Evolutionary conservation across 35 echinoderm and acorn worm species (phyloP).

Genomic region (Eucidaris tribuloides): DNA sequence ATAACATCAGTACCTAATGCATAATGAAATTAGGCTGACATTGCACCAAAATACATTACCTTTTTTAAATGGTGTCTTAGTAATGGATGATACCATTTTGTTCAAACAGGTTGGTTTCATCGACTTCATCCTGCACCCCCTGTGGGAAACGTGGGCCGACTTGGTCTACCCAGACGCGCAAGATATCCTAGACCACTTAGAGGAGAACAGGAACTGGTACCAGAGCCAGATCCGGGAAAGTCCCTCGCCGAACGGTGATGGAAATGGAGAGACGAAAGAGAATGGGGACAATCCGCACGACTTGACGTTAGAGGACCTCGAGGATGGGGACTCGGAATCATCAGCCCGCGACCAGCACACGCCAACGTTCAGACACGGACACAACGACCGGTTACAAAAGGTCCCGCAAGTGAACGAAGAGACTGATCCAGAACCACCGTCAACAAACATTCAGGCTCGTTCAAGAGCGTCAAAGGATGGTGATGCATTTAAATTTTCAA

Average conservation of each 20-base stretch:
- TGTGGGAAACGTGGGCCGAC: slow-evolving; percentile 99
- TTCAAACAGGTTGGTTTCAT: slow-evolving; percentile 89
- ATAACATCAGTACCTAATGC: no score
- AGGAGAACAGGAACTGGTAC: slow-evolving; percentile 93
- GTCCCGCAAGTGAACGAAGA: not conserved
- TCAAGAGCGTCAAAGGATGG: not conserved
- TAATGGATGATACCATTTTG: not conserved
- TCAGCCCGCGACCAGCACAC: not conserved
- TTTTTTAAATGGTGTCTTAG: not conserved
- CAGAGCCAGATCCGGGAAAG: slow-evolving; percentile 81
- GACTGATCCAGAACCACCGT: not conserved
- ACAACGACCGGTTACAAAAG: not conserved
- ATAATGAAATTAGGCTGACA: no score
- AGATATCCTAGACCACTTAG: slow-evolving; percentile 82
- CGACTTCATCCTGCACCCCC: slow-evolving; percentile 91
- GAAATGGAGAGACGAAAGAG: slow-evolving; percentile 7
- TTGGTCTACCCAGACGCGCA: slow-evolving; percentile 95
- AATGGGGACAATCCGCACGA: slow-evolving; percentile 67
- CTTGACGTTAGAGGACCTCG: slow-evolving; percentile 63
- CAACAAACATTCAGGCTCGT: not conserved
- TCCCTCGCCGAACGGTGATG: slow-evolving; percentile 21
- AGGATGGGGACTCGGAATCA: not conserved
- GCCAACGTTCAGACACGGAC: not conserved
- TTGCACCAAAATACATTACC: no score
- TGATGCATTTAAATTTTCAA: slow-evolving; percentile 34